phyloP scores from a whole-genome alignment of 1,140 invertebrate genomes.

The Zelostemma sp. region DNA sequence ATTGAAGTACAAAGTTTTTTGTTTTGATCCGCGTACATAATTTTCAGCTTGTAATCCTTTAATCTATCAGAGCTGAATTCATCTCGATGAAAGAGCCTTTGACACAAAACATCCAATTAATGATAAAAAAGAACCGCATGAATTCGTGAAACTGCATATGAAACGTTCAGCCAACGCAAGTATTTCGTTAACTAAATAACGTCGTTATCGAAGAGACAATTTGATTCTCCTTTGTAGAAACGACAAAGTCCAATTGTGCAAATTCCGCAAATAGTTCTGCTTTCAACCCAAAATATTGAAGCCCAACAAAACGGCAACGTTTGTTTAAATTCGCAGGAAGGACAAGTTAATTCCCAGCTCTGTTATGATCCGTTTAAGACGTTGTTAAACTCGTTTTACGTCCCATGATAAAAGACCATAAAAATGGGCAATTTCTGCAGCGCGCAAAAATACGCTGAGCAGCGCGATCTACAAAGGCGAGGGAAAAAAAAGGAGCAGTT shows the following conservation, averaged over 20 bases:
- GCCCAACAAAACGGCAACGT: conserved; percentile 16
- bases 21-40: too few relatives aligned
- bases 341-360: neutral
- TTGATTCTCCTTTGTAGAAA: conserved; percentile 36
- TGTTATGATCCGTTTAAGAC: conserved; percentile 6
- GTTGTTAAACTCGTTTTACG: conserved; percentile 26
- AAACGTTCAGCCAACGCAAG: conserved; percentile 20
- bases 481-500: neutral
- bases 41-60: conserved; percentile 28
- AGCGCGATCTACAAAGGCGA: neutral
- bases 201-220: conserved; percentile 35
- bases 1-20: conserved; percentile 14
- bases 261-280: conserved; percentile 23
- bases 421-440: conserved; percentile 32
- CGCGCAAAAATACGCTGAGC: neutral
- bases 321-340: neutral
- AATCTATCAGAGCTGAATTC: conserved; percentile 35
- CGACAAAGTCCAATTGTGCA: conserved; percentile 32
- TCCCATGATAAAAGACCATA: conserved; percentile 26
- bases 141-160: conserved; percentile 26
- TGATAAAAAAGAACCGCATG: conserved; percentile 31
- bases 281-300: conserved; percentile 17
- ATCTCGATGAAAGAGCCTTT: conserved; percentile 33
- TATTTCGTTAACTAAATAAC: conserved; percentile 37
- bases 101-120: conserved; percentile 39